Percentiles rank a stretch among this genome's conserved stretches.
These are phyloP conservation scores for Lycocorax pyrrhopterus DNA, from an alignment of 2,113 vertebrate species.

Conservation along the genomic window DNA sequence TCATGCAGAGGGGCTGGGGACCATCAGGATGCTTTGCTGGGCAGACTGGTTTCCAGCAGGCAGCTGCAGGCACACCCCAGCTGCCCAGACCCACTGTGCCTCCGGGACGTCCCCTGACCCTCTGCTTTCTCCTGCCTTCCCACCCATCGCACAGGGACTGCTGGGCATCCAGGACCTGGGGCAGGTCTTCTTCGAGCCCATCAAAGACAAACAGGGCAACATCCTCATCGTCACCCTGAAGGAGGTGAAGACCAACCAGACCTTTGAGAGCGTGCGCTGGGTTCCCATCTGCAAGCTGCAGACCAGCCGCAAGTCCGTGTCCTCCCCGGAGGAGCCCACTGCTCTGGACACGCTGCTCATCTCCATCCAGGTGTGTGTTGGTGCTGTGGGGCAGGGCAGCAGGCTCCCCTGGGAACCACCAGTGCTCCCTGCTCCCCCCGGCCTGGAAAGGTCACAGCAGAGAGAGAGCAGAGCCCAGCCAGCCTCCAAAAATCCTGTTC, in stretches of 20 bases:
- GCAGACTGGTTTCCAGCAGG: neutral
- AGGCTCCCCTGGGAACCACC: neutral
- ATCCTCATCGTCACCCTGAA: conserved; percentile 83
- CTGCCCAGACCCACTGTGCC: neutral
- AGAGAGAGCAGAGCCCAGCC: neutral
- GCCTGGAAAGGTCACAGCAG: neutral
- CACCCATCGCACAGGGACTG: conserved; percentile 62
- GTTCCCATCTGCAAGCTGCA: conserved; percentile 84
- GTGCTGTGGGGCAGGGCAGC: neutral
- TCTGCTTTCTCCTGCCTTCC: neutral
- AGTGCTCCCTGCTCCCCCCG: neutral
- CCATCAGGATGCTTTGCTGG: neutral
- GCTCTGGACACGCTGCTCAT: conserved; percentile 85
- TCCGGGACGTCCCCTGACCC: neutral
- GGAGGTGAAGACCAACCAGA: conserved; percentile 80
- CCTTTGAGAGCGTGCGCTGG: conserved; percentile 83
- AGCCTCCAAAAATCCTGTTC: neutral
- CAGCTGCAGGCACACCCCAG: neutral
- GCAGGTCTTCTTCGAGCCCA: conserved; percentile 85
- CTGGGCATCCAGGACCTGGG: conserved; percentile 88
- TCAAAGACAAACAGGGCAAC: conserved; percentile 92
- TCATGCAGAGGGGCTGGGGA: neutral
- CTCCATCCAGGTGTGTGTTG: conserved; percentile 76
- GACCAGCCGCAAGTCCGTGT: conserved; percentile 85
- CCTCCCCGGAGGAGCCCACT: conserved; percentile 83